Percentiles rank a stretch among this genome's conserved stretches.
These are phyloP conservation scores for Gorsachius magnificus DNA, from an alignment of 2,797 vertebrate species.

Conservation along the genomic window DNA sequence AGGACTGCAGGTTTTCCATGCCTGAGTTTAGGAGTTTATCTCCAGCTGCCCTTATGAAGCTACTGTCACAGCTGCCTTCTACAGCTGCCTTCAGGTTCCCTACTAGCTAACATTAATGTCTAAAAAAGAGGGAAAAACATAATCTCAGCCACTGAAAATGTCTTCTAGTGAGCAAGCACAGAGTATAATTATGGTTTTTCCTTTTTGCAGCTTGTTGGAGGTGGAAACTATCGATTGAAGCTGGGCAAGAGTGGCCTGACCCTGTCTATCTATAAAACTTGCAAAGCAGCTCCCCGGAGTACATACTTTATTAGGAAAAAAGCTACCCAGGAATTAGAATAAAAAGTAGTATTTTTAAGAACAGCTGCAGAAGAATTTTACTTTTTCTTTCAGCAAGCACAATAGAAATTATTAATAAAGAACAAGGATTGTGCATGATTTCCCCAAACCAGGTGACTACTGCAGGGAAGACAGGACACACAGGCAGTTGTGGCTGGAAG, in stretches of 20 bases:
- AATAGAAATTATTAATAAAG: neutral
- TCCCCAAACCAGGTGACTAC: neutral
- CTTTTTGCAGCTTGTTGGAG: neutral
- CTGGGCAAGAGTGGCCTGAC: neutral
- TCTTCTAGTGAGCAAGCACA: neutral
- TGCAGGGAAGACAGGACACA: neutral
- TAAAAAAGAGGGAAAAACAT: neutral
- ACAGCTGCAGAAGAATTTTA: neutral
- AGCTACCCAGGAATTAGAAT: neutral
- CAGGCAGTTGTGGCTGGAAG: neutral
- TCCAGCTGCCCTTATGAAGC: neutral
- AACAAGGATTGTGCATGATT: neutral
- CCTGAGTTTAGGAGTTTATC: neutral
- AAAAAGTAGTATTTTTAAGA: neutral
- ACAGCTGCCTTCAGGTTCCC: neutral
- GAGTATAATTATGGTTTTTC: neutral
- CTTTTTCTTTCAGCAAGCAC: neutral
- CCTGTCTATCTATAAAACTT: neutral
- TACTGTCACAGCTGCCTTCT: neutral
- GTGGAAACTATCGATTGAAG: neutral
- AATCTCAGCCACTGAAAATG: neutral
- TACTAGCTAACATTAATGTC: neutral
- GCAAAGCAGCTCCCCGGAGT: neutral
- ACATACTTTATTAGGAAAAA: fast-evolving
- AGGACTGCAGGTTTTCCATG: neutral